Evolutionary conservation across 2,888 invertebrate species (phyloP), one percentile per base, ranked within the genome.

Genomic region (Fragum fragum): DNA sequence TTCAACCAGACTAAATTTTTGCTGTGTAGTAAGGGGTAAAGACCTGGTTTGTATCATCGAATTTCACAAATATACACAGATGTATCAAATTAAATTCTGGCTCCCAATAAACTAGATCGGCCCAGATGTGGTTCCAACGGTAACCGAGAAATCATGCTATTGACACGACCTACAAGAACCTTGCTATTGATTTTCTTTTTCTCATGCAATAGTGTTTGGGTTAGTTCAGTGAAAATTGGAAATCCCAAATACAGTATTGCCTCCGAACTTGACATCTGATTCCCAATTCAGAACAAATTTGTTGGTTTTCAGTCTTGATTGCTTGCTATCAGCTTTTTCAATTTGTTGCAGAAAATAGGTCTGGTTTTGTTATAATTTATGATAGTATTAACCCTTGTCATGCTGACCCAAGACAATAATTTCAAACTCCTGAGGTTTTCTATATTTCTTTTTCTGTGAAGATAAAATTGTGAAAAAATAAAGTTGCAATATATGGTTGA

Each of bases 241-340:
- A 61, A 32, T 32, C n/a, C 61, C 18, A 26, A 29, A 39, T 3
- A 39, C 14, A n/a, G 32, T 1, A 39, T 6, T 39, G 23, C 18
- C 42, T 39, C 23, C 21, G 18, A 66, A 21, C 66, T 66, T 66
- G 66, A 66, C 66, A 66, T 66, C 16, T 66, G 32, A 66, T 29
- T 61, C 61, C 61, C 32, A 61, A 29, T 61, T 61, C 28, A 1
- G 32, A 6, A n/a, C 11, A 61, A 61, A 29, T 61, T 61, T 61
- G 32, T 28, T 16, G 28, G 61, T 28, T 28, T 61, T 29, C 18
- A 29, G 18, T 16, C 47, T n/a, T 47, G 47, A 47, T 47, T 47
- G 14, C 47, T 47, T 16, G 47, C 14, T 9, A 9, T 47, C 14
- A 47, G 47, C 47, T 47, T n/a, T 47, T n/a, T 47, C 18, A 2